phyloP scores from a whole-genome alignment of 1,140 invertebrate genomes.

The Bombus picipes region DNA sequence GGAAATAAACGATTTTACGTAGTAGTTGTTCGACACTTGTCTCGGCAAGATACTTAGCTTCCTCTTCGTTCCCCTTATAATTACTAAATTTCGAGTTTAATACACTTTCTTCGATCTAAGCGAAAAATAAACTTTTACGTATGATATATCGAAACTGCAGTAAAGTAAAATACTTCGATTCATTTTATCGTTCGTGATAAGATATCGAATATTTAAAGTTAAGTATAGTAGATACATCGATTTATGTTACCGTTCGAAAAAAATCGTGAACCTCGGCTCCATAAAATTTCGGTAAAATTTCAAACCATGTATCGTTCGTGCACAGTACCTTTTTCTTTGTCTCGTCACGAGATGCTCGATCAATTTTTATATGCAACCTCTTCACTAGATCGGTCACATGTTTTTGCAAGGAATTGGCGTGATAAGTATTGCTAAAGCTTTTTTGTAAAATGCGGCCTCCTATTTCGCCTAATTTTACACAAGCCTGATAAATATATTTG shows the following conservation, averaged over 20 bases:
- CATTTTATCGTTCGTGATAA: background rate
- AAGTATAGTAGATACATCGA: background rate
- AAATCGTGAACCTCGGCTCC: conserved; percentile 66
- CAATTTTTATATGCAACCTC: conserved; percentile 26
- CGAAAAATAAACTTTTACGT: background rate
- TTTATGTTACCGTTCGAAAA: conserved; percentile 56
- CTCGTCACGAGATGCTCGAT: no score
- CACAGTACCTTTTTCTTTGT: conserved; percentile 35
- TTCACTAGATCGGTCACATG: conserved; percentile 49
- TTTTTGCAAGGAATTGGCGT: conserved; percentile 60
- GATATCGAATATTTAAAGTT: background rate
- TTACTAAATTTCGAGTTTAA: conserved; percentile 38
- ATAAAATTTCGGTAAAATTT: conserved; percentile 43
- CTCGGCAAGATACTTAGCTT: conserved; percentile 54
- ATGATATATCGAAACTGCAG: no score
- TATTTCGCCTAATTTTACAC: conserved; percentile 43
- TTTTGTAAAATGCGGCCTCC: conserved; percentile 61
- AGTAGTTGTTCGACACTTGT: conserved; percentile 63
- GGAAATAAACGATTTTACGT: conserved; percentile 39
- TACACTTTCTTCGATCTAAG: conserved; percentile 58
- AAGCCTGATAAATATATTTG: no score
- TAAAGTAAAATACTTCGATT: background rate
- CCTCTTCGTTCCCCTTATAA: conserved; percentile 23
- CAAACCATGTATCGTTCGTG: conserved; percentile 21
- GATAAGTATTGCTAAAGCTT: conserved; percentile 52